A percentile compares a stretch with the other conserved stretches of the same genome.
phyloP scores from a whole-genome alignment of 2,797 vertebrate genomes.

The Poliocrania exsul region DNA sequence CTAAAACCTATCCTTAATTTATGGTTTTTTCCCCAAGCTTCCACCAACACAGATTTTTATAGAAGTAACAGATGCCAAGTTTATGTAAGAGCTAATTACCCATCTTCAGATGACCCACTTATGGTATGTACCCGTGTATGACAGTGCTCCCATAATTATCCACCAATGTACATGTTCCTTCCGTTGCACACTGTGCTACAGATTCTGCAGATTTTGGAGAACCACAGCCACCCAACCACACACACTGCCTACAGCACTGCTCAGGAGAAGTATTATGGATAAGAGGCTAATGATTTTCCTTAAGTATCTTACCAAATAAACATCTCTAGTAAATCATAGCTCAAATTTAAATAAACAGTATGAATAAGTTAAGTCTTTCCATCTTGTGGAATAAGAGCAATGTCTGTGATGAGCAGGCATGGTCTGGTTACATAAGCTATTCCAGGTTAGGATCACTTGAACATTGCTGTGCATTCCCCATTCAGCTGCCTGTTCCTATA shows the following conservation, averaged over 20 bases:
- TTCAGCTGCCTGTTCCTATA: constrained; percentile 77
- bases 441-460: constrained; percentile 59
- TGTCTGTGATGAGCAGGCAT: not conserved
- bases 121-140: not conserved
- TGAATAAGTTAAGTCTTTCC: not conserved
- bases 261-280: constrained; percentile 10
- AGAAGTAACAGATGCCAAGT: constrained; percentile 40
- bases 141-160: constrained; percentile 29
- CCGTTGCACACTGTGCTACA: not conserved
- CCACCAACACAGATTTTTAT: not conserved
- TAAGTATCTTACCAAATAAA: not conserved
- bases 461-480: constrained; percentile 38
- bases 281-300: constrained; percentile 12
- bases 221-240: not conserved
- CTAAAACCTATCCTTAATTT: not conserved
- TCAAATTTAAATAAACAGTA: constrained; percentile 16
- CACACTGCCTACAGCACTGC: not conserved
- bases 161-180: not conserved
- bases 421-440: constrained; percentile 77
- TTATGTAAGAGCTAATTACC: constrained; percentile 57
- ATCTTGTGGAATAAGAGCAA: not conserved
- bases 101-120: constrained; percentile 39
- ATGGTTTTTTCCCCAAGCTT: not conserved
- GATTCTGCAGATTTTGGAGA: constrained; percentile 24
- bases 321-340: not conserved